Evolutionary conservation across 1,140 invertebrate genomes (phyloP).

Genomic region (Neoseiulus cucumeris): DNA sequence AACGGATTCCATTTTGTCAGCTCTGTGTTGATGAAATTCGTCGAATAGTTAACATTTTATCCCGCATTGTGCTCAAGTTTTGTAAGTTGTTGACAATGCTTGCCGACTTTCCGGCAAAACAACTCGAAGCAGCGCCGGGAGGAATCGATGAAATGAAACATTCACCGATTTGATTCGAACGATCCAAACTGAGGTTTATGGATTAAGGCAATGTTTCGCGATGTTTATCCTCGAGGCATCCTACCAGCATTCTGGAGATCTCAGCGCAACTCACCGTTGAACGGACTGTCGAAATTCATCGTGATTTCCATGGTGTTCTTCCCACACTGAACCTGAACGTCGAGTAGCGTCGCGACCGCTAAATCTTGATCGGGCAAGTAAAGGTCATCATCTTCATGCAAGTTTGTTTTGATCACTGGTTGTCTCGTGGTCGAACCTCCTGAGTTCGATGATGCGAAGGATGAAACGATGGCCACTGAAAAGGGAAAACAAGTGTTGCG

Average conservation of each 20-base stretch:
- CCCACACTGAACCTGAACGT: neutral
- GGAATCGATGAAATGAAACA: no score
- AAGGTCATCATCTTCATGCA: neutral
- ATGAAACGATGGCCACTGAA: constrained; percentile 3
- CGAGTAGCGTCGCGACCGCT: neutral
- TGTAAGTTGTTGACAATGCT: no score
- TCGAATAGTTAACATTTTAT: no score
- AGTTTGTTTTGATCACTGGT: neutral
- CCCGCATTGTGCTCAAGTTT: no score
- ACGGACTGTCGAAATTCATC: neutral
- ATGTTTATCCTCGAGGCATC: neutral
- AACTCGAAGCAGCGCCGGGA: no score
- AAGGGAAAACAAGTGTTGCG: neutral
- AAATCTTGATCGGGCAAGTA: constrained; percentile 1
- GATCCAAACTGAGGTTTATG: no score
- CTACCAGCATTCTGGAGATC: neutral
- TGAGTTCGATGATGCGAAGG: neutral
- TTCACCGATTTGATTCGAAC: no score
- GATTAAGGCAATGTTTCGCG: no score
- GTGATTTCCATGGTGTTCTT: neutral
- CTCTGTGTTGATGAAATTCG: no score
- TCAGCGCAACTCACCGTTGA: neutral
- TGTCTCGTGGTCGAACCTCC: neutral
- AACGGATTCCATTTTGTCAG: no score
- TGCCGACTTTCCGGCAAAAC: no score